Evolutionary conservation across 2,797 vertebrate genomes (phyloP).

Genomic region (Betta splendens): DNA sequence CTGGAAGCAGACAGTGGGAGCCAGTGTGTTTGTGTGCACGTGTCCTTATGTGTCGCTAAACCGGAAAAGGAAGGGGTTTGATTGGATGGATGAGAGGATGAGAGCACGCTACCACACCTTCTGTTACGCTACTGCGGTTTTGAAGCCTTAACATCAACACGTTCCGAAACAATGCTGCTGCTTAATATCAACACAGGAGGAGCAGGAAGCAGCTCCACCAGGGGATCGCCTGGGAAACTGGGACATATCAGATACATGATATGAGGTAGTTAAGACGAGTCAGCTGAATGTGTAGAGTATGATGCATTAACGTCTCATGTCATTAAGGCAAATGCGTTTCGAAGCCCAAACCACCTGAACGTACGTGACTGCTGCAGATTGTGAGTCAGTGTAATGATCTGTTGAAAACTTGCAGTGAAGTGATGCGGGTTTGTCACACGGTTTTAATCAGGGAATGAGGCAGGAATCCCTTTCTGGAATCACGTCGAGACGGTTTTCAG

Average conservation of each 20-base stretch:
- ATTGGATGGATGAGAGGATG: slow-evolving; percentile 57
- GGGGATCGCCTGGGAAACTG: too few relatives aligned
- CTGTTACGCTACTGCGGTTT: too few relatives aligned
- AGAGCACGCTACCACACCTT: too few relatives aligned
- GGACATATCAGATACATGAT: too few relatives aligned
- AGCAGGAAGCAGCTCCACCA: too few relatives aligned
- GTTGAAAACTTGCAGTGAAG: slow-evolving; percentile 5
- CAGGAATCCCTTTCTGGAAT: slow-evolving; percentile 6
- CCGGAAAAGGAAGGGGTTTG: slow-evolving; percentile 35
- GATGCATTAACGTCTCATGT: too few relatives aligned
- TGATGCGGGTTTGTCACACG: slow-evolving; percentile 6
- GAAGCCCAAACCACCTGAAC: too few relatives aligned
- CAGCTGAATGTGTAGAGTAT: neutral
- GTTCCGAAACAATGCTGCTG: too few relatives aligned
- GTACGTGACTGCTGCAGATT: neutral
- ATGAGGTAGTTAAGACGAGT: neutral
- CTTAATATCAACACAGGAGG: slow-evolving; percentile 6
- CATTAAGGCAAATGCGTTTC: too few relatives aligned
- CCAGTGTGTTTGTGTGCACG: slow-evolving; percentile 20
- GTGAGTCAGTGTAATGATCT: neutral
- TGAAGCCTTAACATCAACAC: slow-evolving; percentile 30
- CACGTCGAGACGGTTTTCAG: slow-evolving; percentile 40
- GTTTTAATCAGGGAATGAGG: slow-evolving; percentile 22
- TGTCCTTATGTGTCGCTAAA: slow-evolving; percentile 38
- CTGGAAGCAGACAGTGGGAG: slow-evolving; percentile 79